Evolutionary conservation across 2,888 invertebrate genomes (phyloP), one percentile per base, ranked within the genome.

Genomic region (Zele albiditarsus): DNA sequence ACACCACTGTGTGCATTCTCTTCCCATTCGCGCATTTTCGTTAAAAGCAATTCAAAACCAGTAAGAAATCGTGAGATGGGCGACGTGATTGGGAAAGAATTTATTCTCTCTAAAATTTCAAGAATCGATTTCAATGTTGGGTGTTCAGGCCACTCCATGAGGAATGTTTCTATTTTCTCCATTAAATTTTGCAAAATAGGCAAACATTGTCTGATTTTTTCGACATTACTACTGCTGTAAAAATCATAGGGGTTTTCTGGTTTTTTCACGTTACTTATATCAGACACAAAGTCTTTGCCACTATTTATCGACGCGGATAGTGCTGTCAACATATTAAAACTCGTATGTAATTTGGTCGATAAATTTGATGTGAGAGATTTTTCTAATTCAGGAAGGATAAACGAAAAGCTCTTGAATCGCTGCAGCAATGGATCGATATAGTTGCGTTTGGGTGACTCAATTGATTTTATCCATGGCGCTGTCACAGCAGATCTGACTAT

Each of bases 1-100:
- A 98, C 96, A 6, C 94, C 95, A 80, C 92, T 93, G 83, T 97
- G 96, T 0, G 98, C 97, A 81, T 96, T 95, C 82, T 94, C 94
- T 88, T 98, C 97, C 98, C 98, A 98, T 83, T 97, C 95, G 79
- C 97, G 93, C 69, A 95, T 91, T 84, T 96, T 95, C 77, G 94
- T 94, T 1, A 98, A 91, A 1, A 99, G 90, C 66, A 98, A 90
- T 89, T 99, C 99, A 71, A 99, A 91, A 0, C 98, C 98, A 0
- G 96, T 95, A 1, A 98, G 92, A 85, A 97, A 97, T 80, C 97
- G 94, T 76, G 97, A 95, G 3, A 99, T 90, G 0, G 98, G 95
- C 78, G 95, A 94, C 0, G 94, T 94, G 0, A 97, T 91, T 0
- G 96, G 92, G 87, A 98, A 96, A 23, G 89, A 89, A 31, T 92